Evolutionary conservation across 2,113 vertebrate genomes (phyloP).

Genomic region (Euleptes europaea): DNA sequence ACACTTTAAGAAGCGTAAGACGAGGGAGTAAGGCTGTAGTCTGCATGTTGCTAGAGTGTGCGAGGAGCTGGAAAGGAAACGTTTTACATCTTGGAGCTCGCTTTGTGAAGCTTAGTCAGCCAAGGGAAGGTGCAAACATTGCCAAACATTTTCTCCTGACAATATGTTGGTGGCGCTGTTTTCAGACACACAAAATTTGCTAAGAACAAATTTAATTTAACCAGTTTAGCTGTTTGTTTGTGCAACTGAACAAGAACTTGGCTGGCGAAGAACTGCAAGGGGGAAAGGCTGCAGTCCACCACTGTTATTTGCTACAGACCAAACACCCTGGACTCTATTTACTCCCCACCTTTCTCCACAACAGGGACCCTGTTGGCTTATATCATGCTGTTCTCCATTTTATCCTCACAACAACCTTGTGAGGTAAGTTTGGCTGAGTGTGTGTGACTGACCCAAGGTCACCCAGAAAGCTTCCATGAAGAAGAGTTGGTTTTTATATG

Average conservation of each 20-base stretch:
- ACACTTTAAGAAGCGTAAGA: constrained; percentile 31
- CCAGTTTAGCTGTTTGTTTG: not conserved
- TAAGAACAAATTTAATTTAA: constrained; percentile 15
- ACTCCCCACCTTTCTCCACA: no score
- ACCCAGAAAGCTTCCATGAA: no score
- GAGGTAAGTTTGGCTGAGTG: no score
- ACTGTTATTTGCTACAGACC: not conserved
- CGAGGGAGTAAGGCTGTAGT: constrained; percentile 18
- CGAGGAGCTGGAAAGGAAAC: constrained; percentile 28
- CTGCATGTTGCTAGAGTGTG: constrained; percentile 20
- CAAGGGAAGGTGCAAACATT: not conserved
- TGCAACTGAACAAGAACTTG: not conserved
- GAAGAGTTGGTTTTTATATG: no score
- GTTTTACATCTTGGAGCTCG: constrained; percentile 22
- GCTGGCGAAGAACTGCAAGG: not conserved
- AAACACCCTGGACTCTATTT: not conserved
- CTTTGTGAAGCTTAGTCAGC: not conserved
- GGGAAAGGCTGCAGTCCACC: not conserved
- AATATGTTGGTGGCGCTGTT: not conserved
- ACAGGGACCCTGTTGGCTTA: no score
- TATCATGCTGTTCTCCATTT: no score
- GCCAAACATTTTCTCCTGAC: constrained; percentile 3
- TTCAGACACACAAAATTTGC: not conserved
- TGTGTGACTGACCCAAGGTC: no score
- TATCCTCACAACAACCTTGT: no score